Evolutionary conservation across 2,113 vertebrate species (phyloP), one percentile per base, ranked within the genome.

Genomic region (Apus apus): DNA sequence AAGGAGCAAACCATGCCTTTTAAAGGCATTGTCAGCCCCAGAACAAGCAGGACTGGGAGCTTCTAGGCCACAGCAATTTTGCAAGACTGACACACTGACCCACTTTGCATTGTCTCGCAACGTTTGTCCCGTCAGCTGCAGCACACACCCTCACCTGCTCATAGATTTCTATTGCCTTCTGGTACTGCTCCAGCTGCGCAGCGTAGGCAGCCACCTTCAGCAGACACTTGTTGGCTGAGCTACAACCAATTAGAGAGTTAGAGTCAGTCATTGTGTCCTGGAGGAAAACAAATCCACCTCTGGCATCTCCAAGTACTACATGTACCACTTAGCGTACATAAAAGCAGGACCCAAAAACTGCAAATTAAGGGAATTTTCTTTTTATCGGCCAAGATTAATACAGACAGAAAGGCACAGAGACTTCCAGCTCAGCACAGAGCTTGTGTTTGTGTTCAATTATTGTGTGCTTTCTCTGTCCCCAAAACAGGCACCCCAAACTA

Each of bases 161-260:
- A 2, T 99, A 99, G 96, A 99, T 99, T 97, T 99, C 99, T 3
- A 99, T 98, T 13, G 99, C 99, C 96, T 99, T 99, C 97, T 98
- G 99, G 97, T 99, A 99, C 97, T 99, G 99, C 92, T 99, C 99
- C 95, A 99, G 86, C 97, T 99, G 99, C 2, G 99, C 99, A 0
- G 98, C 99, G 7, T 99, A 99, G 2, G 98, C 98, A 1, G 99
- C 99, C 90, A 99, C 99, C 97, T 99, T 99, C 97, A 99, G 98
- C 96, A 99, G 98, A 98, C 99, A 99, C 97, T 99, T 99, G 97
- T 99, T 99, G 81, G 99, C 99, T 30, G 99, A 99, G 95, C 98
- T 98, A 78, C 92, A 97, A 97, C 13, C 34, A 93, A 89, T n/a
- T 72, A 50, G 20, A 13, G 64, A 19, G 2, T 34, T 1, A 40